Conservation (phyloP, 2,888 invertebrate species). For the Chrysodeixis includens region DNA sequence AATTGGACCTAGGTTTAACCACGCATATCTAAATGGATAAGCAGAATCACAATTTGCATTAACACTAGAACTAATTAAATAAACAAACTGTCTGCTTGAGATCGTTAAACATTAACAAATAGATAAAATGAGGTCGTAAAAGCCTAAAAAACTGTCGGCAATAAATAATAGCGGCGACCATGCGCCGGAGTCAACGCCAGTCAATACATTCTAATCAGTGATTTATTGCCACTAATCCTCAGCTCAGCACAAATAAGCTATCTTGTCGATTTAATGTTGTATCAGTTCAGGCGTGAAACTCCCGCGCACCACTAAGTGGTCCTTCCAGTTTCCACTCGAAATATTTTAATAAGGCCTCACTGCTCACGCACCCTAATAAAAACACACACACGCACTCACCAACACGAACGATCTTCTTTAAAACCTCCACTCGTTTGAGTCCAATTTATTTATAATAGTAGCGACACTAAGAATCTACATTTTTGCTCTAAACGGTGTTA, state of each 20-base stretch:
- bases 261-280: conserved; percentile 89
- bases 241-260: conserved; percentile 89
- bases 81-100: conserved; percentile 75
- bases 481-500: conserved; percentile 90
- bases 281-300: conserved; percentile 89
- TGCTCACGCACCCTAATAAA: conserved; percentile 89
- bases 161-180: conserved; percentile 81
- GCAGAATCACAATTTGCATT: conserved; percentile 72
- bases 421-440: conserved; percentile 75
- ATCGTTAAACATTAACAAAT: conserved; percentile 78
- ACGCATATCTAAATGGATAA: conserved; percentile 66
- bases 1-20: conserved; percentile 65
- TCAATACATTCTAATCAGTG: conserved; percentile 90
- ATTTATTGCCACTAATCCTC: conserved; percentile 89
- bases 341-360: conserved; percentile 89
- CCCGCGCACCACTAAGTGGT: conserved; percentile 89
- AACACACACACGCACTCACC: conserved; percentile 81
- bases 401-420: conserved; percentile 76
- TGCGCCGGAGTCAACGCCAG: conserved; percentile 85
- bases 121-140: conserved; percentile 81
- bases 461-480: conserved; percentile 89
- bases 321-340: conserved; percentile 90
- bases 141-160: conserved; percentile 78
- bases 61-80: conserved; percentile 74
- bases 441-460: conserved; percentile 88